Evolutionary conservation across 2,888 invertebrate species (phyloP), one percentile per base, ranked within the genome.

Genomic region (Aspidiotus destructor): DNA sequence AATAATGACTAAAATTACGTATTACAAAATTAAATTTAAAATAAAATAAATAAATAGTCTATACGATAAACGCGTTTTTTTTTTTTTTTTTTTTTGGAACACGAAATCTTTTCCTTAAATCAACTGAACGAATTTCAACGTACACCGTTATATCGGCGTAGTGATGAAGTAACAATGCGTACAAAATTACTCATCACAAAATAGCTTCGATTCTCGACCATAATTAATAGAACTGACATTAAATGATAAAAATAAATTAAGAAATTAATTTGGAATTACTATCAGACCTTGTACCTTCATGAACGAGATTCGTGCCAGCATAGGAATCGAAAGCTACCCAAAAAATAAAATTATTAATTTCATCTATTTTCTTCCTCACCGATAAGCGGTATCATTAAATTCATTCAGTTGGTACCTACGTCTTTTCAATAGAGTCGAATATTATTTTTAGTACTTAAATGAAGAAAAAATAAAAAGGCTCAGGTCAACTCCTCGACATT

Each of bases 1-100:
- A 48, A 48, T 48, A 48, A n/a, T 48, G 48, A 48, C 48, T 48
- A 48, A 48, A 48, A 48, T 48, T 48, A 48, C 48, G n/a, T 48
- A 48, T 48, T 48, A 48, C 48, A 48, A 48, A 48, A 48, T 48
- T 48, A 48, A 48, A 48, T 13, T 48, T 13, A 11, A 48, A 11
- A 48, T 13, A 48, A 48, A 48, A 48, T 48, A 48, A 48, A 48
- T 48, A 48, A 28, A 28, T 28, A 28, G 28, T 28, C 48, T n/a
- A 13, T 48, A 48, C 10, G 11, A 48, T 48, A 48, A 48, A 48
- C 28, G 28, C 28, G 48, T 48, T 48, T n/a, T 48, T 48, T 13
- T 48, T 11, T 48, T 13, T 48, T 11, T 48, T 48, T 48, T 6
- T n/a, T 48, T 48, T n/a, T 48, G n/a, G 11, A 48, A 48, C 48